Evolutionary conservation across 2,888 invertebrate species (phyloP).

Genomic region (Petrophora chlorosata): DNA sequence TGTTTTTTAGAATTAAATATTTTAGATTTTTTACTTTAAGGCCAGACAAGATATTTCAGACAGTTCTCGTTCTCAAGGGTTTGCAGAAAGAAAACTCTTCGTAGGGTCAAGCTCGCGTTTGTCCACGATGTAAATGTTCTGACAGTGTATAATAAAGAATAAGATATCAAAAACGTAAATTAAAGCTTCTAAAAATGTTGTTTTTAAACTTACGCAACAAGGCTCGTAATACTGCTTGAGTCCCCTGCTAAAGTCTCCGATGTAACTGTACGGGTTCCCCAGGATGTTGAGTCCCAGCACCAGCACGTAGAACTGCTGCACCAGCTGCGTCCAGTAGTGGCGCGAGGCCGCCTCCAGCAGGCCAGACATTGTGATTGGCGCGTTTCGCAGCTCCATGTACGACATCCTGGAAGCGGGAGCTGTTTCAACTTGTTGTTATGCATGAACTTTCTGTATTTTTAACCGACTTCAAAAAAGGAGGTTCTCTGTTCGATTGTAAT

Average conservation of each 20-base stretch:
- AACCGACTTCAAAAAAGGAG: no score
- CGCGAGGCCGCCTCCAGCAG: constrained; percentile 82
- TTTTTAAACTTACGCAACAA: constrained; percentile 74
- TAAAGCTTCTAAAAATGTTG: neutral
- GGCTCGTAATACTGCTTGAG: constrained; percentile 86
- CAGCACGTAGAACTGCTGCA: constrained; percentile 92
- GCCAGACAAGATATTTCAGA: no score
- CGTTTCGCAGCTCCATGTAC: constrained; percentile 85
- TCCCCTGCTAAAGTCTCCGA: constrained; percentile 83
- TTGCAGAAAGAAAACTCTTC: neutral
- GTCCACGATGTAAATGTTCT: no score
- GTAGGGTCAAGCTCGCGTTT: neutral
- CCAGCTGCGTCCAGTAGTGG: constrained; percentile 88
- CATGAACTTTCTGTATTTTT: neutral
- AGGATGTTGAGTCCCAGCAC: constrained; percentile 90
- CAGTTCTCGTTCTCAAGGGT: neutral
- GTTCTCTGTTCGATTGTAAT: no score
- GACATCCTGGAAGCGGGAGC: constrained; percentile 82
- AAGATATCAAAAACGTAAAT: no score
- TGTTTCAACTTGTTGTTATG: neutral
- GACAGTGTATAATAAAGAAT: no score
- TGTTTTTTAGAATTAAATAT: no score
- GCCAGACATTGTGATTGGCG: constrained; percentile 75
- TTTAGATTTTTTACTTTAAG: no score
- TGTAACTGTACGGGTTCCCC: constrained; percentile 90